A percentile compares a stretch with the other conserved stretches of the same genome.
These are phyloP conservation scores for Volucella zonaria DNA, from an alignment of 2,888 invertebrate genomes.

Conservation along the genomic window DNA sequence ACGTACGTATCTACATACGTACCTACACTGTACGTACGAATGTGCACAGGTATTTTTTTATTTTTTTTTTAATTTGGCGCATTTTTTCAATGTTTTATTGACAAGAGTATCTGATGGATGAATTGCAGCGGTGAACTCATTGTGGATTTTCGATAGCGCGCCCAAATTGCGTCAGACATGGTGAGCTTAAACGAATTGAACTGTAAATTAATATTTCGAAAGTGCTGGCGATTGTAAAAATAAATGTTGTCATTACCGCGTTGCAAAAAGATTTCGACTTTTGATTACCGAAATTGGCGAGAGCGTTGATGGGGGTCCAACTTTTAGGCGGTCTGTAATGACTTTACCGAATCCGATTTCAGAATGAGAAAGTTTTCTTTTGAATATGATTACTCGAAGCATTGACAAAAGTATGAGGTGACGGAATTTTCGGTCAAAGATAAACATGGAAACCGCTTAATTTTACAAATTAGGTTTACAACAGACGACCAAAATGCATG, in stretches of 20 bases:
- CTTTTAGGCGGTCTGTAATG: conserved; percentile 27
- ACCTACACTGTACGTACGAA: conserved; percentile 15
- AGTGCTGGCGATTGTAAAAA: conserved; percentile 22
- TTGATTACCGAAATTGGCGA: background rate
- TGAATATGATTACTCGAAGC: background rate
- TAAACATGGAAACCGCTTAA: too few species aligned
- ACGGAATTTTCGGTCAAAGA: too few species aligned
- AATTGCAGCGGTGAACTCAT: conserved; percentile 26
- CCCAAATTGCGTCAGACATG: conserved; percentile 49
- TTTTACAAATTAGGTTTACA: too few species aligned
- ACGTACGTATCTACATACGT: background rate
- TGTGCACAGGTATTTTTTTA: conserved; percentile 25
- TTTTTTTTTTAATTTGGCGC: background rate
- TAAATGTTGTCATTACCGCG: conserved; percentile 12
- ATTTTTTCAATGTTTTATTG: conserved; percentile 42
- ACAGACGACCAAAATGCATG: too few species aligned
- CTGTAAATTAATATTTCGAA: conserved; percentile 35
- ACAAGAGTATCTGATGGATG: background rate
- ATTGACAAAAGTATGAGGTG: too few species aligned
- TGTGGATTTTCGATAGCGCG: conserved; percentile 28
- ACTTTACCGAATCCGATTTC: background rate
- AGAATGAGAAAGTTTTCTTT: background rate
- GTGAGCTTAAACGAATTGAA: conserved; percentile 25
- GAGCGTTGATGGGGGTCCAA: conserved; percentile 20
- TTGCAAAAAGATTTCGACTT: conserved; percentile 1